Conservation (phyloP, 2,888 invertebrate genomes). For the Blomia tropicalis region DNA sequence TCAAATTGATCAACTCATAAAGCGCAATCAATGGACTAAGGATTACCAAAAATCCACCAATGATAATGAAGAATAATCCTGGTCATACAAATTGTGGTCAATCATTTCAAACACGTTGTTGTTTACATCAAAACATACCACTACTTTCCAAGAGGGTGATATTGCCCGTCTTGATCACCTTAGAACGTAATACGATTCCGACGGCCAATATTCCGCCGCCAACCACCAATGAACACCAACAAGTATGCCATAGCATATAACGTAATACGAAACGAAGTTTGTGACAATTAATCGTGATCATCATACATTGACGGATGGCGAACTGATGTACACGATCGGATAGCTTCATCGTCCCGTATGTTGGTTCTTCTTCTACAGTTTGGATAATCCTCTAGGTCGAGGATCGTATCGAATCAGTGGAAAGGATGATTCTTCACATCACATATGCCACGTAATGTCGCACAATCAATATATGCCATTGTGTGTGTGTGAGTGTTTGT, state of each 20-base stretch:
- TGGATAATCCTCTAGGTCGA: no score
- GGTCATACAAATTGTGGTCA: no score
- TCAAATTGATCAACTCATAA: background rate
- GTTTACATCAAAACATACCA: no score
- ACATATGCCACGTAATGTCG: no score
- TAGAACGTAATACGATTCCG: background rate
- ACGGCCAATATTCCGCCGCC: background rate
- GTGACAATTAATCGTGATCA: background rate
- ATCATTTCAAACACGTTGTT: no score
- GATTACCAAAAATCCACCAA: background rate
- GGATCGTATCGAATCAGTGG: no score
- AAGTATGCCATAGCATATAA: slow-evolving; percentile 1
- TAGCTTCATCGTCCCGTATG: background rate
- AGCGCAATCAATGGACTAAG: slow-evolving; percentile 1
- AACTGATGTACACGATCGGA: background rate
- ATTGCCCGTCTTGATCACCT: background rate
- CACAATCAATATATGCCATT: no score
- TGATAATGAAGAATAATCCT: slow-evolving; percentile 3
- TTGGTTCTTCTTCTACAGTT: no score
- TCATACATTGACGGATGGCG: background rate
- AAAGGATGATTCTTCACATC: no score
- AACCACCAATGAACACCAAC: slow-evolving; percentile 2
- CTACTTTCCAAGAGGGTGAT: background rate
- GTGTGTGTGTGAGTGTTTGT: no score
- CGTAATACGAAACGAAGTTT: background rate